These are phyloP conservation scores for Otus scops DNA, from an alignment of 2,797 vertebrate species.

Conservation along the genomic window DNA sequence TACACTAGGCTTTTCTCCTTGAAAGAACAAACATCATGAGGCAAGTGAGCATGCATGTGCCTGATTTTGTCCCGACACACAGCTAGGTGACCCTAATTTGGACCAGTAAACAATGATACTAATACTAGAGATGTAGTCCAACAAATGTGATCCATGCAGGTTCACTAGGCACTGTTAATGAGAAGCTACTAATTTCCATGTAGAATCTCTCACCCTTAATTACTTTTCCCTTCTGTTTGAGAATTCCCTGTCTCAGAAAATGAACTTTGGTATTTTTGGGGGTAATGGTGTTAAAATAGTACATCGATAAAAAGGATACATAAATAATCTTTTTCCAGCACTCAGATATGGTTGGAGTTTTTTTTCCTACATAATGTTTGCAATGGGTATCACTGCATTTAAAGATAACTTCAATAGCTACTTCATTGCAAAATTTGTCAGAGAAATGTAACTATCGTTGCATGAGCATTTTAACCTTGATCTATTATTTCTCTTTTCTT, in stretches of 20 bases:
- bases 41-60: accelerated
- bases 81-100: not conserved
- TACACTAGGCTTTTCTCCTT: not conserved
- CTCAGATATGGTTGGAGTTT: not conserved
- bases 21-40: not conserved
- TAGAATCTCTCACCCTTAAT: not conserved
- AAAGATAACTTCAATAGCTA: not conserved
- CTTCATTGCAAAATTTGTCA: not conserved
- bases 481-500: not conserved
- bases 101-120: not conserved
- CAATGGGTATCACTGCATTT: not conserved
- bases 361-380: not conserved
- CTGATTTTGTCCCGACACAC: not conserved
- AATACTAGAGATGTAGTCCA: not conserved
- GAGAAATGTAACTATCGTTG: not conserved
- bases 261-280: not conserved
- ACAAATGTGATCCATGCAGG: not conserved
- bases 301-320: not conserved
- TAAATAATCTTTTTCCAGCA: not conserved
- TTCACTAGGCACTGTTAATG: not conserved
- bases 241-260: not conserved
- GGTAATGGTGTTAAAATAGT: not conserved
- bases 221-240: not conserved
- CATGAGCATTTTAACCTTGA: not conserved
- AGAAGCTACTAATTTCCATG: not conserved